Base-by-base conservation (phyloP, 2,113 vertebrate genomes). In the Semicossyphus pulcher region DNA sequence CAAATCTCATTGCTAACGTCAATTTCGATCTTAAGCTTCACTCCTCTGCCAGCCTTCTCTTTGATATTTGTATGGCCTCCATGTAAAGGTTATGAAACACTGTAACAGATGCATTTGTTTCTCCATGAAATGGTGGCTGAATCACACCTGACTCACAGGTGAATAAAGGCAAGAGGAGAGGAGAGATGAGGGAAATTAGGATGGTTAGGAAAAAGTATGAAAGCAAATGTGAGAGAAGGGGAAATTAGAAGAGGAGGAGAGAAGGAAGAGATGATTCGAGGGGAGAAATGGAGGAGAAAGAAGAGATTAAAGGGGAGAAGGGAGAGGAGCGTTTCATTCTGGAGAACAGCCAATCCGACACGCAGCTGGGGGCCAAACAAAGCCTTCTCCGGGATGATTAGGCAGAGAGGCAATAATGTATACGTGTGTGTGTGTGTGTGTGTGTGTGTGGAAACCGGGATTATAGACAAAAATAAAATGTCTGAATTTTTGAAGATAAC, bases 291-390 rank as follows among this genome's bases (percentile, higher is more conserved):
- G 11, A 26, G 21, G 10, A 9, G 20, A 72, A 45, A 44, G 10
- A 53, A 37, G 25, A 31, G 10, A 37, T 44, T 41, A 47, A 53
- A 31, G 3, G 20, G 4, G 5, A 47, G 45, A 61, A 20, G 5
- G 14, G 34, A 63, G 34, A 54, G 25, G 41, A 74, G 36, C 15
- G 49, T 31, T 68, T 66, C 54, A 80, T 6, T 5, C 64, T 64
- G 62, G 71, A 75, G 34, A 76, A 74, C 54, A 85, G 78, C 66
- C 76, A 72, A 76, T 81, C 41, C 4, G 16, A 66, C 69, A 67
- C 62, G 69, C 83, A 83, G 79, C 79, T 78, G 71, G 78, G 49
- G 83, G 78, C 32, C 70, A 72, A 79, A 67, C 68, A 86, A 86
- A 81, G 52, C 62, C 64, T 63, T 71, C 72, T 84, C 21, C 1